Evolutionary conservation across 64 coral and sea anemone species (phyloP), one percentile per base, ranked within the genome.

Genomic region (Platygyra sinensis): DNA sequence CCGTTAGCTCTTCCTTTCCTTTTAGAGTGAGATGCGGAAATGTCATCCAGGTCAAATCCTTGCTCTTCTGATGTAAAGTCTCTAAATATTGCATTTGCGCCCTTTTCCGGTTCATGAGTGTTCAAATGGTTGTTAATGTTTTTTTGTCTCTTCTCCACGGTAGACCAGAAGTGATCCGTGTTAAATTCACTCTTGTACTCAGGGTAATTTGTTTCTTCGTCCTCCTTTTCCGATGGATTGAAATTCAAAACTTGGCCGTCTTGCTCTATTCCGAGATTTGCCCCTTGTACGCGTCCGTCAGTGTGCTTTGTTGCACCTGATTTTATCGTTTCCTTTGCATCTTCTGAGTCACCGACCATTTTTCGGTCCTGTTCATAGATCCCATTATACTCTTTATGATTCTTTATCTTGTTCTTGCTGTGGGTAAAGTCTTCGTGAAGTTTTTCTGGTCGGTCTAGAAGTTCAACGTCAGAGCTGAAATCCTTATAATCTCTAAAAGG

Each of bases 101-200:
- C 25, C 29, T 25, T 69, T 25, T 27, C 22, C n/a, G 65, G 25
- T 69, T 69, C 22, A 27, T 28, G 65, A 24, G 25, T 27, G 22
- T 1, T 69, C 10, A 28, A n/a, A 24, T 69, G 65, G 65, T 5
- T 10, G 64, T 67, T 55, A 27, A 27, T 2, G 10, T 52, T 28
- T n/a, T 22, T 24, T 55, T 55, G 76, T 20, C 51, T 46, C 24
- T 55, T 79, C 10, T 79, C 24, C 4, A 30, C 46, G 14, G 76
- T 29, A 25, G 51, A 24, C 74, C 74, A 79, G 51, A 79, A 55
- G 8, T 11, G 49, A 25, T 28, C 76, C 16, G 76, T 79, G 76
- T 79, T 55, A 29, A 79, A 57, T 22, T 79, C 76, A n/a, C 76
- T 59, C 20, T 50, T n/a, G 76, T 79, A 79, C 30, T 79, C 76